Conservation (phyloP, 2,888 invertebrate species). For the Deilephila elpenor region DNA sequence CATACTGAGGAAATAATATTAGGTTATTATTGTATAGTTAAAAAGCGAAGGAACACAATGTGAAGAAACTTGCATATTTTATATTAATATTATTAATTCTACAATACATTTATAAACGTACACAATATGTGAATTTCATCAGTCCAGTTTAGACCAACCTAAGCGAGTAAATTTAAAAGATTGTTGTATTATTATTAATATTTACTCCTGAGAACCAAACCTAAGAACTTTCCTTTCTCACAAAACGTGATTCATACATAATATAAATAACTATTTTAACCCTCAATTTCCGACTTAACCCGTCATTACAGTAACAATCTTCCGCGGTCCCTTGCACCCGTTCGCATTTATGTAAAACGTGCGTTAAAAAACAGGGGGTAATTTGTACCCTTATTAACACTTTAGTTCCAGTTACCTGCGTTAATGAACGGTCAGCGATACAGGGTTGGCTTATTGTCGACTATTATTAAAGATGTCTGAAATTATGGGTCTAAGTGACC, state of each 20-base stretch:
- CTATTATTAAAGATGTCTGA: conserved; percentile 22
- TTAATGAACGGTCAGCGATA: conserved; percentile 22
- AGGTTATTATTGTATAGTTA: background rate
- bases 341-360: background rate
- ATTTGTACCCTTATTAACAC: conserved; percentile 26
- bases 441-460: conserved; percentile 8
- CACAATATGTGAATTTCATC: too few relatives aligned
- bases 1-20: too few relatives aligned
- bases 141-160: too few relatives aligned
- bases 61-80: background rate
- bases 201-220: background rate
- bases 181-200: background rate
- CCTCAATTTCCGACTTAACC: conserved; percentile 10
- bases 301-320: conserved; percentile 10
- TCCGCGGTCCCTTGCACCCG: conserved; percentile 16
- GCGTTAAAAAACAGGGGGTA: conserved; percentile 14
- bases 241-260: background rate
- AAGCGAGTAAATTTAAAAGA: too few relatives aligned
- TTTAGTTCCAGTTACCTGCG: conserved; percentile 21
- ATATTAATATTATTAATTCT: too few relatives aligned
- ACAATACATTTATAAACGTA: too few relatives aligned
- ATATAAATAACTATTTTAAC: background rate
- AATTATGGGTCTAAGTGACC: conserved; percentile 13
- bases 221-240: background rate
- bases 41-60: background rate